These are phyloP conservation scores for Astyanax mexicanus DNA, from an alignment of 2,797 vertebrate genomes.

Conservation along the genomic window DNA sequence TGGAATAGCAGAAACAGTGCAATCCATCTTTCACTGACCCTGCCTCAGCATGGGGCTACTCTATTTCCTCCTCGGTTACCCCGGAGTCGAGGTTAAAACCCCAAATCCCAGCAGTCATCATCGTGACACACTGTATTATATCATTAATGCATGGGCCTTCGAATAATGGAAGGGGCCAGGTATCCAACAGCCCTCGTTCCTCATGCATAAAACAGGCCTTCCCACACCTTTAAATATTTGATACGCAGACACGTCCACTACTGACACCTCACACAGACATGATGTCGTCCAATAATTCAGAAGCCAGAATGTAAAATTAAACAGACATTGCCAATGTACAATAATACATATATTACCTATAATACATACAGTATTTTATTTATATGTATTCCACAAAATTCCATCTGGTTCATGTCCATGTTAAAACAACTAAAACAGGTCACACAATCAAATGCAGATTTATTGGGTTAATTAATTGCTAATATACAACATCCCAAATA, in stretches of 20 bases:
- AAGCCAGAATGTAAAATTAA: background rate
- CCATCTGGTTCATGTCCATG: no score
- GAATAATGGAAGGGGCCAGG: constrained; percentile 49
- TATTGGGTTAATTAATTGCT: no score
- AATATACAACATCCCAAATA: no score
- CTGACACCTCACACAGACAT: constrained; percentile 31
- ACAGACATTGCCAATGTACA: background rate
- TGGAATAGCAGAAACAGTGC: constrained; percentile 3
- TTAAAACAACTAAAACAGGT: no score
- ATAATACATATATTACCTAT: no score
- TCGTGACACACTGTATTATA: constrained; percentile 40
- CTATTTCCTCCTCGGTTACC: background rate
- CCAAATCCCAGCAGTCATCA: constrained; percentile 54
- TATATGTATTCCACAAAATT: no score
- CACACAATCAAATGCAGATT: no score
- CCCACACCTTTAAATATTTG: constrained; percentile 82
- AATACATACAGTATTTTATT: no score
- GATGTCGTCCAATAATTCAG: background rate
- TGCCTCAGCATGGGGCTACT: constrained; percentile 8
- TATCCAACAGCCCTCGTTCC: constrained; percentile 42
- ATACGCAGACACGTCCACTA: constrained; percentile 57
- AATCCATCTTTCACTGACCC: constrained; percentile 12
- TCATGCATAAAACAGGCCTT: constrained; percentile 82
- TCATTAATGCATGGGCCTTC: constrained; percentile 60
- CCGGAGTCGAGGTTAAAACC: constrained; percentile 67